phyloP scores from a whole-genome alignment of 2,113 vertebrate species.

The Serilophus lunatus region DNA sequence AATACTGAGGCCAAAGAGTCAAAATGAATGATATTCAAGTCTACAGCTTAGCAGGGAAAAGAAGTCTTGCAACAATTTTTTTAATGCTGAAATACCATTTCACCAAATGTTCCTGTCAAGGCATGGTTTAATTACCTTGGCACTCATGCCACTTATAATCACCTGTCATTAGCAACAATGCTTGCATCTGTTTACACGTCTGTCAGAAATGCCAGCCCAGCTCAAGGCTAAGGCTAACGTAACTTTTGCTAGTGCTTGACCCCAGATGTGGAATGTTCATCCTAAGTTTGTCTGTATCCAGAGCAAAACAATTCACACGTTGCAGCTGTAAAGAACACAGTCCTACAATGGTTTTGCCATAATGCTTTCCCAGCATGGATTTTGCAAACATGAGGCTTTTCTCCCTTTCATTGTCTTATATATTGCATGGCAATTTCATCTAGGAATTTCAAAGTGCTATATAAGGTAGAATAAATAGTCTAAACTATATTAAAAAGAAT shows the following conservation, averaged over 20 bases:
- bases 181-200: slow-evolving; percentile 92
- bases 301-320: neutral
- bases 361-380: neutral
- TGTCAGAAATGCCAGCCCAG: slow-evolving; percentile 83
- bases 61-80: slow-evolving; percentile 81
- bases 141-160: slow-evolving; percentile 92
- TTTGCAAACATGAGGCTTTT: neutral
- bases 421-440: neutral
- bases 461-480: neutral
- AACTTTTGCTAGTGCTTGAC: slow-evolving; percentile 59
- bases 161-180: slow-evolving; percentile 94
- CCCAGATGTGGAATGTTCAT: slow-evolving; percentile 61
- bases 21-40: slow-evolving; percentile 79
- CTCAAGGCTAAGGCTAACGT: slow-evolving; percentile 59
- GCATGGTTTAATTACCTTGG: slow-evolving; percentile 94
- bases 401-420: neutral
- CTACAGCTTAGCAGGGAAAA: slow-evolving; percentile 76
- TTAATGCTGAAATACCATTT: slow-evolving; percentile 83
- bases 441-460: neutral
- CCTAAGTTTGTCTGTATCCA: neutral
- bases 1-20: slow-evolving; percentile 48
- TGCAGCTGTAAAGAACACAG: neutral
- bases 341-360: neutral
- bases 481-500: neutral
- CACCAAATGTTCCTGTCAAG: slow-evolving; percentile 96